Percentiles rank a stretch among this genome's conserved stretches.
These are phyloP conservation scores for Hypotaenidia okinawae DNA, from an alignment of 2,797 vertebrate species.

Conservation along the genomic window DNA sequence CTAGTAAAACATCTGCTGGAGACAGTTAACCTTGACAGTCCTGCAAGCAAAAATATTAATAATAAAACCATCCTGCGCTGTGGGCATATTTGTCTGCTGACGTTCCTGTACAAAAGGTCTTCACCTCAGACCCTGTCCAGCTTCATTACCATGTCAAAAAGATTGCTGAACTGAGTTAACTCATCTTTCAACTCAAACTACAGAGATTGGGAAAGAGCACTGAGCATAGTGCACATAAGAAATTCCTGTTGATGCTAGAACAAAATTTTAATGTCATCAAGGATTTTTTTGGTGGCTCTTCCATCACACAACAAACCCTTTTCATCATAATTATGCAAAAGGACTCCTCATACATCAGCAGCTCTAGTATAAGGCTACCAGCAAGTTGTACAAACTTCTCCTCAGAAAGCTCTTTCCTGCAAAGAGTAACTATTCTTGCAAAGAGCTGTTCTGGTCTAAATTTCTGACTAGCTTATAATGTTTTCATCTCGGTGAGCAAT, in stretches of 20 bases:
- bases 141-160: not conserved
- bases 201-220: not conserved
- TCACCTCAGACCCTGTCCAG: not conserved
- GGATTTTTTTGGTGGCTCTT: not conserved
- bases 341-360: not conserved
- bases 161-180: not conserved
- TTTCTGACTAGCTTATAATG: not conserved
- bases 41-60: not conserved
- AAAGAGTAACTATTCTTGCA: not conserved
- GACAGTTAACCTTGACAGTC: slow-evolving; percentile 41
- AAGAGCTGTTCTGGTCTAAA: not conserved
- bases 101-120: not conserved
- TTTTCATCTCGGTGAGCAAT: not conserved
- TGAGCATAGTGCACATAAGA: not conserved
- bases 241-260: not conserved
- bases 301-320: not conserved
- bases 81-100: not conserved
- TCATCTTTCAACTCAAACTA: not conserved
- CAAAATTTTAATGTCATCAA: not conserved
- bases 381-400: not conserved
- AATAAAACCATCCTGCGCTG: not conserved
- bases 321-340: not conserved
- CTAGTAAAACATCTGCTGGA: slow-evolving; percentile 20
- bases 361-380: not conserved
- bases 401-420: not conserved